Conservation (phyloP, 1,140 invertebrate genomes). For the Brachionus koreanus region DNA sequence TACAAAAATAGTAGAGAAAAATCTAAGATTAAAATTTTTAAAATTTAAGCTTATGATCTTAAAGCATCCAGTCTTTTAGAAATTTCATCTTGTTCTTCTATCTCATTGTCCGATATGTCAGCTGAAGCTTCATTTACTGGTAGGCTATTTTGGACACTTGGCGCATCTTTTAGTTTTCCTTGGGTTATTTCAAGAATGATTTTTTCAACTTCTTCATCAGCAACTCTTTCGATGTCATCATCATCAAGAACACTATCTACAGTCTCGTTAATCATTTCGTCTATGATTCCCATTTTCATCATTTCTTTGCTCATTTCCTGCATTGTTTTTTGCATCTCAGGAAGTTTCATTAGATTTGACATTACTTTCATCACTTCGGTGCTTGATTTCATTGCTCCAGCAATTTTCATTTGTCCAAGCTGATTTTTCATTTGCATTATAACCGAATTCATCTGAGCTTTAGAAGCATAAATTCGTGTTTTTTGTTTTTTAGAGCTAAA, state of each 20-base stretch:
- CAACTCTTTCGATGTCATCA: slow-evolving; percentile 34
- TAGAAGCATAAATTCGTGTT: slow-evolving; percentile 33
- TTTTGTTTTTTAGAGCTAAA: slow-evolving; percentile 38
- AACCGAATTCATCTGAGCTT: slow-evolving; percentile 45
- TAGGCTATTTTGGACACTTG: slow-evolving; percentile 3
- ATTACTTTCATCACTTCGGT: slow-evolving; percentile 40
- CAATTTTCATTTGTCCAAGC: slow-evolving; percentile 44
- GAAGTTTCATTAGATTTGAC: slow-evolving; percentile 41
- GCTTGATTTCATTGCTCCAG: slow-evolving; percentile 36
- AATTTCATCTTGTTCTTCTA: slow-evolving; percentile 41
- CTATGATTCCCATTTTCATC: slow-evolving; percentile 44
- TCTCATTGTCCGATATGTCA: not conserved
- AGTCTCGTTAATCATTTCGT: slow-evolving; percentile 38
- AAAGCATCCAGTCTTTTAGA: slow-evolving; percentile 41
- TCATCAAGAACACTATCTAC: slow-evolving; percentile 35
- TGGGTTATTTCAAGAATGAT: slow-evolving; percentile 36
- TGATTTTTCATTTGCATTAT: slow-evolving; percentile 45
- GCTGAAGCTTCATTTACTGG: not conserved
- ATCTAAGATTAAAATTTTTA: too few relatives aligned
- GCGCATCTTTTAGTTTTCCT: slow-evolving; percentile 33
- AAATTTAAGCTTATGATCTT: not conserved
- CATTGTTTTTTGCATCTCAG: slow-evolving; percentile 41
- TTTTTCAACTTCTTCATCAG: slow-evolving; percentile 42
- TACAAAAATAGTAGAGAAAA: not conserved
- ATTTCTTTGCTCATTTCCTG: slow-evolving; percentile 42